Percentiles rank a stretch among this genome's conserved stretches.
These are phyloP conservation scores for Brachionus manjavacas DNA, from an alignment of 1,140 invertebrate species.

Conservation along the genomic window DNA sequence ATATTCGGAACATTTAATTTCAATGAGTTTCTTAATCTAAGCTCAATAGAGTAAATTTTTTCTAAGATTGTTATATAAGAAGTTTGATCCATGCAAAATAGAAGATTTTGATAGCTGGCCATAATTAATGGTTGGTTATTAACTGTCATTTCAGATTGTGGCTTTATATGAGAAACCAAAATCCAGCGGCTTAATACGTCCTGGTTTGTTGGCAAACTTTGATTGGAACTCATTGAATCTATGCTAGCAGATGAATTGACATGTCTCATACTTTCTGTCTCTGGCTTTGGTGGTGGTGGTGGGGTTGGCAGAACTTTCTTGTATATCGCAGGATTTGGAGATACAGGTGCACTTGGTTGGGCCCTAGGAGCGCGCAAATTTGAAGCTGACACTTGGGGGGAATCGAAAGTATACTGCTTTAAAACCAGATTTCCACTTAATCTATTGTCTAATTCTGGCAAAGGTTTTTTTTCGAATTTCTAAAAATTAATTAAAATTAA, in stretches of 20 bases:
- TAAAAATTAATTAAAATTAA: not conserved
- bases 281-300: not conserved
- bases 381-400: not conserved
- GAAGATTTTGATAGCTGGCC: not conserved
- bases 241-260: not conserved
- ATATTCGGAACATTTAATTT: constrained; percentile 19
- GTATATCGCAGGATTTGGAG: not conserved
- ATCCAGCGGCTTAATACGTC: not conserved
- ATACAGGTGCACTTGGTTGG: not conserved
- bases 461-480: not conserved
- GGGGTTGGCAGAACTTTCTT: not conserved
- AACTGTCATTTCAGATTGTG: constrained; percentile 21
- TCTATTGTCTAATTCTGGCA: not conserved
- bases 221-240: not conserved
- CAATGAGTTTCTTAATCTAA: not conserved
- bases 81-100: constrained; percentile 23
- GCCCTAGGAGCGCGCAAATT: not conserved
- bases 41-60: not conserved
- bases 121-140: not conserved
- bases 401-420: not conserved
- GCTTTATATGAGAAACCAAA: not conserved
- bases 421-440: not conserved
- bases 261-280: not conserved
- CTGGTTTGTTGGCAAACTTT: not conserved
- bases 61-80: constrained; percentile 13